Evolutionary conservation across 2,113 vertebrate species (phyloP).

Genomic region (Benitochromis conjunctus): DNA sequence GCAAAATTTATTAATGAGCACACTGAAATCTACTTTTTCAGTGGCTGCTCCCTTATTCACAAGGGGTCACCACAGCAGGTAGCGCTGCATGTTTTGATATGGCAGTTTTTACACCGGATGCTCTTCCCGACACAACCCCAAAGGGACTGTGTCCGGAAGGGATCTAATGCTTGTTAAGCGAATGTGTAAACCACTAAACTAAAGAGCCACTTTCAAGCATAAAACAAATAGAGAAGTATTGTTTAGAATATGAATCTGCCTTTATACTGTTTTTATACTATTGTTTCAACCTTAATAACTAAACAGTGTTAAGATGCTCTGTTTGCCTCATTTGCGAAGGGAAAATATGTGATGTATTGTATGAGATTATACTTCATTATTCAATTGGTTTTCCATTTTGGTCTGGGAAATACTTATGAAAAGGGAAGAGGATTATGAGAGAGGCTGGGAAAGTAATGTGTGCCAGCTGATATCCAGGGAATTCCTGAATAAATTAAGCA

Average conservation of each 20-base stretch:
- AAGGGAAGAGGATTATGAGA: conserved; percentile 32
- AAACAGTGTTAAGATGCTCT: conserved; percentile 11
- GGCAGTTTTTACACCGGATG: neutral
- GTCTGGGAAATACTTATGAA: conserved; percentile 48
- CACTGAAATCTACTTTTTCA: neutral
- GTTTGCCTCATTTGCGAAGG: conserved; percentile 37
- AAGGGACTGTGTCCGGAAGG: neutral
- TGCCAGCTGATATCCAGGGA: conserved; percentile 52
- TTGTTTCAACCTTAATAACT: neutral
- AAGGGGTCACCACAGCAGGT: neutral
- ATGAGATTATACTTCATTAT: conserved; percentile 42
- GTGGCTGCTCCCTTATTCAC: neutral
- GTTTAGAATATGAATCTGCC: neutral
- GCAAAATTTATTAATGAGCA: neutral
- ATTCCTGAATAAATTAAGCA: conserved; percentile 51
- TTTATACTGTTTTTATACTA: neutral
- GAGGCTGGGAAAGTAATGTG: conserved; percentile 54
- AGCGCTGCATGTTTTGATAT: neutral
- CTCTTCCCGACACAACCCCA: neutral
- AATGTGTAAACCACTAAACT: neutral
- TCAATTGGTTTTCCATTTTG: conserved; percentile 45
- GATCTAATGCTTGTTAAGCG: neutral
- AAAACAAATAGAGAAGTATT: neutral
- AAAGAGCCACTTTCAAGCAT: neutral
- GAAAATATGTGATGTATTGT: conserved; percentile 26